Percentiles rank a stretch among this genome's conserved stretches.
Evolutionary conservation across 2,113 vertebrate species (phyloP).

Genomic region (Lipophrys pholis): DNA sequence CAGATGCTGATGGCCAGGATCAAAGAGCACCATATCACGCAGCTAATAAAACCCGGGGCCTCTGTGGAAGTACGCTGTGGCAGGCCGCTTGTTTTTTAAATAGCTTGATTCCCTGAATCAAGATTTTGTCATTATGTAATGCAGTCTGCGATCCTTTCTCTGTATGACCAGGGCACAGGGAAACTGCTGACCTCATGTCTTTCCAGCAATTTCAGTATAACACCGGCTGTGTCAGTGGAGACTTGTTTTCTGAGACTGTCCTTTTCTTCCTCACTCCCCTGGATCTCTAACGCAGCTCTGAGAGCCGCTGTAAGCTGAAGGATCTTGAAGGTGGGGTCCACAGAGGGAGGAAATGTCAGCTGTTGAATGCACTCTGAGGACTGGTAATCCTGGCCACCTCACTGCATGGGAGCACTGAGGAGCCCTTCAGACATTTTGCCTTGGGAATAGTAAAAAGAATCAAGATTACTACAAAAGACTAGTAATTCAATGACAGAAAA

Average conservation of each 20-base stretch:
- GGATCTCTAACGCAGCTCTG: slow-evolving; percentile 83
- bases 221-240: slow-evolving; percentile 81
- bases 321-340: slow-evolving; percentile 76
- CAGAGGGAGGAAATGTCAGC: slow-evolving; percentile 12
- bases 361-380: slow-evolving; percentile 52
- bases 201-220: slow-evolving; percentile 86
- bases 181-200: slow-evolving; percentile 84
- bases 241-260: slow-evolving; percentile 84
- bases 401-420: slow-evolving; percentile 74
- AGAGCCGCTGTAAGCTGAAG: slow-evolving; percentile 89
- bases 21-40: slow-evolving; percentile 48
- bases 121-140: no score
- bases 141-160: no score
- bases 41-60: slow-evolving; percentile 43
- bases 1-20: slow-evolving; percentile 64
- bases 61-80: neutral
- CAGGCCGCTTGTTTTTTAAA: neutral
- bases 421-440: slow-evolving; percentile 84
- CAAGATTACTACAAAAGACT: neutral
- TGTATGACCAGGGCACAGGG: no score
- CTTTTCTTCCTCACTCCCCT: slow-evolving; percentile 82
- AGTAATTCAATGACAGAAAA: no score
- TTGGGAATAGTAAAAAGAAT: slow-evolving; percentile 47
- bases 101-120: no score
- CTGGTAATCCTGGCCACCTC: slow-evolving; percentile 74